phyloP scores from a whole-genome alignment of 2,888 invertebrate species.

The Tinea pellionella region DNA sequence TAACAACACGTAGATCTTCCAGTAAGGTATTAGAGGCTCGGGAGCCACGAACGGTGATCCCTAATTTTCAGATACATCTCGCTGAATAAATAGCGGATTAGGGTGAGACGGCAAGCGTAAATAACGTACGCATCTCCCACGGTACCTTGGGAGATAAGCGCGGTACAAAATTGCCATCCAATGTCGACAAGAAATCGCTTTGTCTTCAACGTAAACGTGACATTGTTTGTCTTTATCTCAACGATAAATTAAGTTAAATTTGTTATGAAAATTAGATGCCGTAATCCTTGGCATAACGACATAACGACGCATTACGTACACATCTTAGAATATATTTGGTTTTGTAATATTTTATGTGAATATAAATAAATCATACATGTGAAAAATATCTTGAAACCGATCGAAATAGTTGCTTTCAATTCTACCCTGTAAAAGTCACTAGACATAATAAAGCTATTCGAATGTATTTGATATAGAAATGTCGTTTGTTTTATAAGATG shows the following conservation, averaged over 20 bases:
- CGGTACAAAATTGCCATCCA: slow-evolving; percentile 8
- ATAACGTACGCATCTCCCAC: slow-evolving; percentile 35
- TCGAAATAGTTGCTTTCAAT: too few relatives aligned
- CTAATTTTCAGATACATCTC: slow-evolving; percentile 70
- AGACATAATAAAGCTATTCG: slow-evolving; percentile 1
- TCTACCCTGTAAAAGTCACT: background rate
- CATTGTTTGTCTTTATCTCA: slow-evolving; percentile 11
- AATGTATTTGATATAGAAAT: background rate
- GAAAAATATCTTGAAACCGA: too few relatives aligned
- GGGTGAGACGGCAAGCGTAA: slow-evolving; percentile 54
- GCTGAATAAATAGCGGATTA: slow-evolving; percentile 67
- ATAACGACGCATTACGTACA: background rate
- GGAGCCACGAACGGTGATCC: slow-evolving; percentile 36
- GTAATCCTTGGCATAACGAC: background rate
- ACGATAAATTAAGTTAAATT: slow-evolving; percentile 7
- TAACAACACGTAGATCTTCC: background rate
- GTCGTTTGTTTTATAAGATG: slow-evolving; percentile 1
- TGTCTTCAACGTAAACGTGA: slow-evolving; percentile 11
- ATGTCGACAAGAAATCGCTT: slow-evolving; percentile 11
- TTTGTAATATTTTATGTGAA: too few relatives aligned
- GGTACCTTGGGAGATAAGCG: slow-evolving; percentile 7
- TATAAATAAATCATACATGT: too few relatives aligned
- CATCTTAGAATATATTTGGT: background rate
- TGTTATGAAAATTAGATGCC: slow-evolving; percentile 11
- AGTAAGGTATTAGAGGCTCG: background rate